Base-by-base conservation (phyloP, 2,888 invertebrate genomes). In the Teleiodes luculella region DNA sequence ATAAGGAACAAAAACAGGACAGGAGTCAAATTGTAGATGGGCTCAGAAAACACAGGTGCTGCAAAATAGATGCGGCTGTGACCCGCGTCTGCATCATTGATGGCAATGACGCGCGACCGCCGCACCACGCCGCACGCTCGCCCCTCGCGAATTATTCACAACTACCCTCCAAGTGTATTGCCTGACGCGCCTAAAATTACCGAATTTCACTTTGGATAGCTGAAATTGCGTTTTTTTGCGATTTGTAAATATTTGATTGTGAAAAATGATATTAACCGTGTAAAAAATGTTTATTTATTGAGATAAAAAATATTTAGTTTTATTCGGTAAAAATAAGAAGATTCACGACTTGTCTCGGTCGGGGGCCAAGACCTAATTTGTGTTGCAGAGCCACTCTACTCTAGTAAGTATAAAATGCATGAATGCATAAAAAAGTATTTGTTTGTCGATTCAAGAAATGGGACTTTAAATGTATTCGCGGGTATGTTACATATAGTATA, bases 101-200 rank as follows among this genome's bases (percentile, higher is more conserved):
- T 47, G 24, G 20, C 36, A 48, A 48, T 48, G 48, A 48, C 48
- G 48, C 48, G 56, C 20, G 33, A 16, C 28, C 13, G 24, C 43
- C 24, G n/a, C 55, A 16, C 28, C 13, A n/a, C 24, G 41, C 16
- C 55, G 46, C 28, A 51, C 41, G 50, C 37, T 51, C 41, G 16
- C n/a, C 3, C 39, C 20, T 16, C 57, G 60, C 60, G 58, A 60
- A 62, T 60, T 59, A 59, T 64, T 61, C 61, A 54, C 56, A 43
- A 18, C 10, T 18, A 3, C 59, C 48, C 41, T 56, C 51, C 59
- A 39, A 55, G 47, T 58, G 55, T 56, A 54, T 41, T 18, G 18
- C 18, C 8, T 39, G 5, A 41, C 39, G 20, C 18, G 39, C 18
- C 18, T 18, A 18, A 41, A 41, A 41, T 18, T 41, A 41, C 39